These are phyloP conservation scores for Dendrophyllia cribrosa DNA, from an alignment of 64 coral and sea anemone species.

Conservation along the genomic window DNA sequence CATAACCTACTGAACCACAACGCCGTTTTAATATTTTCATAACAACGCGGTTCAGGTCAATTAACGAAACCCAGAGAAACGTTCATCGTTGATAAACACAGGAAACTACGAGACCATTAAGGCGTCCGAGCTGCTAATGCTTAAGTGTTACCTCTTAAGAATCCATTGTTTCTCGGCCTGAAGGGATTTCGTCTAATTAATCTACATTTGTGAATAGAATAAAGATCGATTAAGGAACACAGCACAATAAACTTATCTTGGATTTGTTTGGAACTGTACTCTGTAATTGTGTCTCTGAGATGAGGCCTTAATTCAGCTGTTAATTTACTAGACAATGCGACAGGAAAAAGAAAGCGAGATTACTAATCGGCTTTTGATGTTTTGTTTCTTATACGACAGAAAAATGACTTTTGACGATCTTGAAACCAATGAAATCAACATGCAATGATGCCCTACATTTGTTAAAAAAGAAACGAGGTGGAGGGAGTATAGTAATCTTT, in stretches of 20 bases:
- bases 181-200: slow-evolving; percentile 40
- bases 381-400: too few species aligned
- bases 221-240: slow-evolving; percentile 15
- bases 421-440: too few species aligned
- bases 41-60: background rate
- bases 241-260: slow-evolving; percentile 8
- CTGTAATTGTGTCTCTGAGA: background rate
- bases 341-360: too few species aligned
- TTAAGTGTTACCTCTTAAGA: background rate
- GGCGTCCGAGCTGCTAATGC: background rate
- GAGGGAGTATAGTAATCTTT: too few species aligned
- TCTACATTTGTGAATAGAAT: background rate
- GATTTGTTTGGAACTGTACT: background rate
- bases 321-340: too few species aligned
- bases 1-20: background rate
- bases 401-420: too few species aligned
- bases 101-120: background rate
- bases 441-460: too few species aligned
- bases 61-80: background rate
- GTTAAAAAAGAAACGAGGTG: too few species aligned
- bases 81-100: background rate
- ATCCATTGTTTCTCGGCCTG: background rate
- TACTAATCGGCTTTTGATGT: too few species aligned
- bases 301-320: too few species aligned
- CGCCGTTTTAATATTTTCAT: background rate